A percentile compares a stretch with the other conserved stretches of the same genome.
phyloP scores from a whole-genome alignment of 2,113 vertebrate genomes.

The Hippoglossus stenolepis region DNA sequence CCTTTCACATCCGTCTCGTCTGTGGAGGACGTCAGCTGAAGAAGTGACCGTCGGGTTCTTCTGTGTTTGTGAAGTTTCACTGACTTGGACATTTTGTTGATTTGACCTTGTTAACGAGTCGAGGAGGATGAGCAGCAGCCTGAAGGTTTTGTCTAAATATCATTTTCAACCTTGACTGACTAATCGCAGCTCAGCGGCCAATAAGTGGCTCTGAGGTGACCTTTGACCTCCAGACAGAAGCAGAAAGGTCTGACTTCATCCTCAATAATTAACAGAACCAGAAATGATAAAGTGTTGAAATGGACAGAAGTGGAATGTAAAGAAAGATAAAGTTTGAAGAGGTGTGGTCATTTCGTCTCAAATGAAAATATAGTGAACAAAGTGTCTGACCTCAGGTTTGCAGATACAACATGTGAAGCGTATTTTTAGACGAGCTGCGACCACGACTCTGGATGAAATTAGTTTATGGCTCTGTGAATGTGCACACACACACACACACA shows the following conservation, averaged over 20 bases:
- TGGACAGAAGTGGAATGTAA: neutral
- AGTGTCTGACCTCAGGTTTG: conserved; percentile 24
- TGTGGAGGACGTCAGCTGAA: too few species aligned
- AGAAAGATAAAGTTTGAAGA: too few species aligned
- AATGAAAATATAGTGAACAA: neutral
- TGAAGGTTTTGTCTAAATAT: conserved; percentile 40
- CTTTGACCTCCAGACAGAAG: conserved; percentile 22
- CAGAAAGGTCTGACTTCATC: neutral
- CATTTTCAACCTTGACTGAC: conserved; percentile 53
- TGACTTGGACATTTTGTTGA: neutral
- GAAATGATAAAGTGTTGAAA: too few species aligned
- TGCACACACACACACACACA: conserved; percentile 26
- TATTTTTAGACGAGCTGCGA: conserved; percentile 63
- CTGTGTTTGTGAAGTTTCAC: neutral
- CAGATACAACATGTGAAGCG: conserved; percentile 45
- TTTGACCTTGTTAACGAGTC: conserved; percentile 3
- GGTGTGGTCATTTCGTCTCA: too few species aligned
- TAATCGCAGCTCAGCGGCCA: conserved; percentile 16
- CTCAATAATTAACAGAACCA: too few species aligned
- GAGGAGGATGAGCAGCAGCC: conserved; percentile 38
- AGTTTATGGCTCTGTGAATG: conserved; percentile 63
- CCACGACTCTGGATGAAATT: conserved; percentile 65
- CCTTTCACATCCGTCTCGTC: too few species aligned
- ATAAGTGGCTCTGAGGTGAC: conserved; percentile 2
- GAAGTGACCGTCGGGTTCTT: too few species aligned